Conservation (phyloP, 92 coral and sea anemone genomes). For the Parazoanthus atlanticus region DNA sequence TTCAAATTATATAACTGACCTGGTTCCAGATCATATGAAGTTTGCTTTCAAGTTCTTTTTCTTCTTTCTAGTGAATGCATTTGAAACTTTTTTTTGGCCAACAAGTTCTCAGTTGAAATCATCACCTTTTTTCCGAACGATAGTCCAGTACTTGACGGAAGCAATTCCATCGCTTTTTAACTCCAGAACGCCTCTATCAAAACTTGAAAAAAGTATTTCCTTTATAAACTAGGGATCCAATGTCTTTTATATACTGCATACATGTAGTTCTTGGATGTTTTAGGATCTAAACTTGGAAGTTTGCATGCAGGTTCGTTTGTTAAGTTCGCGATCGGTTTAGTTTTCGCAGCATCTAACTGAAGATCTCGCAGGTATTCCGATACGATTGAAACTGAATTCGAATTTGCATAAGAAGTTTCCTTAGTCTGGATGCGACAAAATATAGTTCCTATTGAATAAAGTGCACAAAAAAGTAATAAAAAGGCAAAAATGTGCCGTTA, state of each 20-base stretch:
- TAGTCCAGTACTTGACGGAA: conserved; percentile 59
- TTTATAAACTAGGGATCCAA: conserved; percentile 36
- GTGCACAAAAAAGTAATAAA: neutral
- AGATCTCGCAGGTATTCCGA: neutral
- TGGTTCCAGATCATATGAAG: neutral
- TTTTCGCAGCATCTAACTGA: neutral
- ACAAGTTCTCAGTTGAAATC: conserved; percentile 54
- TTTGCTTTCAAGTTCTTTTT: neutral
- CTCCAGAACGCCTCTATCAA: conserved; percentile 55
- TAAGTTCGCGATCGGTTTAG: neutral
- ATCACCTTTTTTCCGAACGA: conserved; percentile 55
- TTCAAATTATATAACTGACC: conserved; percentile 2
- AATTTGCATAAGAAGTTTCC: neutral
- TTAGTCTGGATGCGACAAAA: neutral
- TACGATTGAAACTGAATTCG: neutral
- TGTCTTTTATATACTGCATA: conserved; percentile 40
- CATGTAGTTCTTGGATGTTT: conserved; percentile 50
- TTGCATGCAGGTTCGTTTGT: conserved; percentile 28
- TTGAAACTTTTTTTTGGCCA: conserved; percentile 48
- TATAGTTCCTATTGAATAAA: conserved; percentile 5
- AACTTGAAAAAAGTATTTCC: conserved; percentile 53
- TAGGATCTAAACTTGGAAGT: conserved; percentile 48
- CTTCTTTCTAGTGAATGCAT: neutral
- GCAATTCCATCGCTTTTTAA: conserved; percentile 58
- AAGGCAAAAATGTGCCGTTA: neutral